Evolutionary conservation across 2,888 invertebrate genomes (phyloP).

Genomic region (Tryphoninae sp.): DNA sequence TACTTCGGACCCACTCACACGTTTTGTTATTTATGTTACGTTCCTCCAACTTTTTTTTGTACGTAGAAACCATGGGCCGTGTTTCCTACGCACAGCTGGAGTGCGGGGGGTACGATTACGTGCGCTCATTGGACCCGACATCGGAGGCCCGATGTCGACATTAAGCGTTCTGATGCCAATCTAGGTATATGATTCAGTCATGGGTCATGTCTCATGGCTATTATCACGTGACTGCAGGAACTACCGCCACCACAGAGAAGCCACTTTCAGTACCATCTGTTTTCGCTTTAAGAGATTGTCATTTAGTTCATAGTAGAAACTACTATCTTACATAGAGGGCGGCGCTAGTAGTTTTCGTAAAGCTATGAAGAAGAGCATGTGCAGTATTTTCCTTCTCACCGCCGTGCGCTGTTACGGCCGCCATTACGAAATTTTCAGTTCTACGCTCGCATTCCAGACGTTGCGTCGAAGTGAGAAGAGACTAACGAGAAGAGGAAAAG

Average conservation of each 20-base stretch:
- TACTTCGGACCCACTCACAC: neutral
- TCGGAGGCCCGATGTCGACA: too few species aligned
- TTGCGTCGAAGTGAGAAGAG: slow-evolving; percentile 51
- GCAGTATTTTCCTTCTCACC: slow-evolving; percentile 15
- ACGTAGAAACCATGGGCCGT: too few species aligned
- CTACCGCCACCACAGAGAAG: neutral
- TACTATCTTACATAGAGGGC: too few species aligned
- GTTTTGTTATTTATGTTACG: neutral
- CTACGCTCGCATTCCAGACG: slow-evolving; percentile 65
- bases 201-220: too few species aligned
- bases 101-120: too few species aligned
- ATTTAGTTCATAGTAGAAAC: too few species aligned
- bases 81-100: too few species aligned
- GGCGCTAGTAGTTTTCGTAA: too few species aligned
- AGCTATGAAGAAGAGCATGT: neutral
- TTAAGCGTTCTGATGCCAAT: too few species aligned
- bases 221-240: too few species aligned
- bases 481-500: slow-evolving; percentile 26
- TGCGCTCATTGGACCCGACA: too few species aligned
- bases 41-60: neutral
- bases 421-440: slow-evolving; percentile 60
- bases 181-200: too few species aligned
- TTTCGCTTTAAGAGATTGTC: neutral
- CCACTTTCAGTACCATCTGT: slow-evolving; percentile 79
- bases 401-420: slow-evolving; percentile 41